A percentile compares a stretch with the other conserved stretches of the same genome.
These are phyloP conservation scores for Brenthis ino DNA, from an alignment of 2,888 invertebrate species.

Conservation along the genomic window DNA sequence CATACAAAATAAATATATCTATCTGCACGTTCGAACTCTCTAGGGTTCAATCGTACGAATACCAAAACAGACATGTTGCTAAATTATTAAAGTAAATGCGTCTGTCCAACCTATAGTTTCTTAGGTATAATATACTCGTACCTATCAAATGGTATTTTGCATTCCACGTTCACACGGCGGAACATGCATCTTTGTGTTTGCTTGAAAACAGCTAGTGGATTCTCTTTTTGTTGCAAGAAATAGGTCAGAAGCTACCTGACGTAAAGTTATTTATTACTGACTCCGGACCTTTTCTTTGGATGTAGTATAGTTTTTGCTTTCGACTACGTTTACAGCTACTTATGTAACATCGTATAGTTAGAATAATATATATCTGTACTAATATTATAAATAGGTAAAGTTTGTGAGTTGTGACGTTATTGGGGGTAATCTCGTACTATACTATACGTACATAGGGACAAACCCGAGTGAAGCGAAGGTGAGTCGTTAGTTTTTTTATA, in stretches of 20 bases:
- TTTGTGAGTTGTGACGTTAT: too few species aligned
- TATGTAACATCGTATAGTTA: too few species aligned
- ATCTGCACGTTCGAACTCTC: slow-evolving; percentile 3
- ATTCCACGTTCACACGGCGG: slow-evolving; percentile 29
- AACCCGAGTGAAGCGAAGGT: too few species aligned
- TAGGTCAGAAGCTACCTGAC: slow-evolving; percentile 37
- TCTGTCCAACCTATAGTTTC: slow-evolving; percentile 18
- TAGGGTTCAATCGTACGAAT: slow-evolving; percentile 10
- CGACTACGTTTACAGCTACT: slow-evolving; percentile 1
- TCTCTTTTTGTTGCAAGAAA: slow-evolving; percentile 34
- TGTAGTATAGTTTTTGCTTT: slow-evolving; percentile 12
- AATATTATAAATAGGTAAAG: too few species aligned
- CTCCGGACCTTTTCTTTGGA: slow-evolving; percentile 25
- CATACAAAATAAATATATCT: background rate
- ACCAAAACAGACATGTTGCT: slow-evolving; percentile 24
- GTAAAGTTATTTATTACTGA: slow-evolving; percentile 37
- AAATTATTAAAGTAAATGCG: slow-evolving; percentile 25
- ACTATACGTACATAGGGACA: too few species aligned
- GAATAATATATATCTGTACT: too few species aligned
- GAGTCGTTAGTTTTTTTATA: too few species aligned
- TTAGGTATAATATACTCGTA: slow-evolving; percentile 25
- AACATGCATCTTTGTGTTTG: slow-evolving; percentile 28
- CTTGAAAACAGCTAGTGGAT: slow-evolving; percentile 30
- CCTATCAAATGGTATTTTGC: slow-evolving; percentile 31
- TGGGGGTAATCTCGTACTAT: too few species aligned